Conservation (phyloP, 1,140 invertebrate genomes). For the Hylyphantes graminicola region DNA sequence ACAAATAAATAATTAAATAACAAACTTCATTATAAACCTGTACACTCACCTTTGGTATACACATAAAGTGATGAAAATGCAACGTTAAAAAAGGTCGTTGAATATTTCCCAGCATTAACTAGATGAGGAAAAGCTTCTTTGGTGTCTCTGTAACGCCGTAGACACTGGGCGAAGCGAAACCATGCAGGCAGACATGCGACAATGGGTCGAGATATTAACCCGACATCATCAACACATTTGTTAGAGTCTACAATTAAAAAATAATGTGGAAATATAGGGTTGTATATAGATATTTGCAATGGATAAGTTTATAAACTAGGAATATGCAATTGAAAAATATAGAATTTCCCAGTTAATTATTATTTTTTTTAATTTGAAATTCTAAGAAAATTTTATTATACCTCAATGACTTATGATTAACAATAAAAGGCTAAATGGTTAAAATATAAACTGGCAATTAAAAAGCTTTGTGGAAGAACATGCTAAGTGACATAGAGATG, state of each 20-base stretch:
- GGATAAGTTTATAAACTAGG: too few species aligned
- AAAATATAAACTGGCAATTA: too few species aligned
- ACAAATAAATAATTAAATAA: too few species aligned
- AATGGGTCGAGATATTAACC: conserved; percentile 51
- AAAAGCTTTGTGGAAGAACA: too few species aligned
- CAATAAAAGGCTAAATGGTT: too few species aligned
- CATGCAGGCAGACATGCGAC: conserved; percentile 93
- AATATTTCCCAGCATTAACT: conserved; percentile 98
- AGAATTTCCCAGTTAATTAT: too few species aligned
- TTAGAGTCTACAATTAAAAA: conserved; percentile 65
- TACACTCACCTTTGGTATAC: conserved; percentile 73
- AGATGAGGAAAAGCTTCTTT: conserved; percentile 72
- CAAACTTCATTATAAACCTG: too few species aligned
- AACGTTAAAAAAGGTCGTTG: conserved; percentile 95
- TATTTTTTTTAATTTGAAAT: too few species aligned
- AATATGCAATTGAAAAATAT: neutral
- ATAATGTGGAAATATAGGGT: conserved; percentile 13
- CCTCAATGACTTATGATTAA: too few species aligned
- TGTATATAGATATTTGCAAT: neutral
- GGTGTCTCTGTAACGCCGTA: conserved; percentile 85
- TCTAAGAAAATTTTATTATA: too few species aligned
- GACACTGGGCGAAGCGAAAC: conserved; percentile 97
- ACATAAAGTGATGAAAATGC: conserved; percentile 83
- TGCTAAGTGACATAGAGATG: too few species aligned
- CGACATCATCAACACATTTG: conserved; percentile 66